Conservation (phyloP, 1,140 invertebrate genomes). For the Hypsibius dujardini region DNA sequence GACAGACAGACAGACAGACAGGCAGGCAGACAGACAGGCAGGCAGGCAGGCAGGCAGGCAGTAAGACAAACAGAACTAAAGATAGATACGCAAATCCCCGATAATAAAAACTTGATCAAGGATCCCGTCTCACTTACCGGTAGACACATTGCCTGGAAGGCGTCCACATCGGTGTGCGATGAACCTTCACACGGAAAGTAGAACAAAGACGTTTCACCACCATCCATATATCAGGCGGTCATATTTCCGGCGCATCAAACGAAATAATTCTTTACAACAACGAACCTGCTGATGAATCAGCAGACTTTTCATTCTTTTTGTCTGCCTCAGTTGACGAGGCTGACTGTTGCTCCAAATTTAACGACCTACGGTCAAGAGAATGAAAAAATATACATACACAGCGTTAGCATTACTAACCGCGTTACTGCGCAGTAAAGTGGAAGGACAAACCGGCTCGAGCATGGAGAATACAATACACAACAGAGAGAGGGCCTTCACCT, state of each 20-base stretch:
- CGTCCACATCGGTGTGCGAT: constrained; percentile 44
- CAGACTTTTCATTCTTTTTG: constrained; percentile 38
- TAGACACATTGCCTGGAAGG: constrained; percentile 87
- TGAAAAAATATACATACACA: not conserved
- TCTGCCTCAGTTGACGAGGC: constrained; percentile 63
- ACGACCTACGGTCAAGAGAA: constrained; percentile 44
- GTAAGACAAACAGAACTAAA: no score
- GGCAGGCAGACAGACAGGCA: no score
- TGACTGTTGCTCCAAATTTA: constrained; percentile 75
- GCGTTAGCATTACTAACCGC: no score
- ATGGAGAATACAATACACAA: constrained; percentile 7
- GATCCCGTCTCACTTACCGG: constrained; percentile 34
- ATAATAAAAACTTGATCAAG: no score
- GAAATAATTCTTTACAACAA: not conserved
- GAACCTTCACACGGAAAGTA: not conserved
- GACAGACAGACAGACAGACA: no score
- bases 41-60: no score
- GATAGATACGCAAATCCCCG: no score
- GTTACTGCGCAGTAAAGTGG: not conserved
- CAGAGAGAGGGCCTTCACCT: not conserved
- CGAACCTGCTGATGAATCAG: constrained; percentile 20
- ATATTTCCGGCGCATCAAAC: not conserved
- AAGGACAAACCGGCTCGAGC: not conserved
- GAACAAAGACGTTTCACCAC: not conserved
- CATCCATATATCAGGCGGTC: not conserved